A percentile compares a stretch with the other conserved stretches of the same genome.
These are phyloP conservation scores for Desmodus rotundus DNA, from an alignment of 2,113 vertebrate species.

Conservation along the genomic window DNA sequence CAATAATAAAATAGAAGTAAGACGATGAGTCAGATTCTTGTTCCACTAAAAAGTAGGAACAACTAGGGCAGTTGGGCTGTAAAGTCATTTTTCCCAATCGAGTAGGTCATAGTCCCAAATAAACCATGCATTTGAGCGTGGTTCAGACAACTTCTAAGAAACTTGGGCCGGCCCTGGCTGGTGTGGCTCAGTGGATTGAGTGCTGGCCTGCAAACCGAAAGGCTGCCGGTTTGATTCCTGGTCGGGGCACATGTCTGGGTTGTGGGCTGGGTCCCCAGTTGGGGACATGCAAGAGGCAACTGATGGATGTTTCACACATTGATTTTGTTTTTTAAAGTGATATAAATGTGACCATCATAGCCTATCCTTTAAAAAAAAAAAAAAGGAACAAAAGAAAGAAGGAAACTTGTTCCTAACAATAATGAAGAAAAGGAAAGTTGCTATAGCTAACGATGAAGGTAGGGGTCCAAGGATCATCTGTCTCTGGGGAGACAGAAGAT, in stretches of 20 bases:
- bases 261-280: too few species aligned
- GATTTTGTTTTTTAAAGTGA: too few species aligned
- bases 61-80: background rate
- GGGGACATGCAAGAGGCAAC: too few species aligned
- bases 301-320: too few species aligned
- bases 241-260: too few species aligned
- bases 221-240: too few species aligned
- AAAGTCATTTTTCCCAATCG: background rate
- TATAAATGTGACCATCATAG: too few species aligned
- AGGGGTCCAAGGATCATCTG: background rate
- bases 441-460: background rate
- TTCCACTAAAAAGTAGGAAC: background rate
- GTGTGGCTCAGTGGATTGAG: too few species aligned
- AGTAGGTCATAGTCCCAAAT: background rate
- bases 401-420: background rate
- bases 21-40: background rate
- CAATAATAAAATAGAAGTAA: conserved; percentile 27
- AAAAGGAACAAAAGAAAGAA: too few species aligned
- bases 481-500: background rate
- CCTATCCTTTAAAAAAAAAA: too few species aligned
- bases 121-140: background rate
- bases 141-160: background rate
- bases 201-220: too few species aligned
- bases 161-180: background rate
- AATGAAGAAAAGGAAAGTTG: background rate